A percentile compares a stretch with the other conserved stretches of the same genome.
Conservation (phyloP, 2,888 invertebrate genomes). For the Cheilosia variabilis region DNA sequence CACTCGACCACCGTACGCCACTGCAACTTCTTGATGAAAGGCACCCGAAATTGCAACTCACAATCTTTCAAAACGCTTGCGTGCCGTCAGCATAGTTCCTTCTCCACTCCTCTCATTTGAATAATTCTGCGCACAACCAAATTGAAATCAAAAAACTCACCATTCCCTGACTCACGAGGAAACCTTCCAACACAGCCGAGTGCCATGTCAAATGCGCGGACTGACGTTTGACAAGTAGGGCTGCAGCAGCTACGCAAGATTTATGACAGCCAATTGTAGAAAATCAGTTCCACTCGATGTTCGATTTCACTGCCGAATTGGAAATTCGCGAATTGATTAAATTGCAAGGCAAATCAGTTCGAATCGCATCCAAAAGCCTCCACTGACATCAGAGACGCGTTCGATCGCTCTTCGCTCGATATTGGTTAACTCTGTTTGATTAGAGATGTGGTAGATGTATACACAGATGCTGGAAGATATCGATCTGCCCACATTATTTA, state of each 20-base stretch:
- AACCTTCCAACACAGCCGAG: slow-evolving; percentile 15
- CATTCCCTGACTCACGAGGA: background rate
- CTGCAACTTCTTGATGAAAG: no score
- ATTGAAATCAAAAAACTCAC: background rate
- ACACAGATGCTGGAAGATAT: slow-evolving; percentile 63
- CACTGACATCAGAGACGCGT: background rate
- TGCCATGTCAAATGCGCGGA: slow-evolving; percentile 44
- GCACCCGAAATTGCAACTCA: no score
- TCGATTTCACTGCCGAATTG: slow-evolving; percentile 61
- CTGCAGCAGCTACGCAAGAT: slow-evolving; percentile 50
- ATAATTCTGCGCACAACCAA: background rate
- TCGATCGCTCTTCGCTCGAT: slow-evolving; percentile 20
- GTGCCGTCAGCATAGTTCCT: no score
- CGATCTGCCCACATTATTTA: slow-evolving; percentile 70
- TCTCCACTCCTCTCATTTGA: background rate
- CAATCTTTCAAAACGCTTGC: no score
- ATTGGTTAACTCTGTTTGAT: slow-evolving; percentile 46
- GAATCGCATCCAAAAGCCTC: background rate
- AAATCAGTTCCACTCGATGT: slow-evolving; percentile 27
- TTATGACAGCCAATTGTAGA: slow-evolving; percentile 63
- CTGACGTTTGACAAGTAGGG: slow-evolving; percentile 63
- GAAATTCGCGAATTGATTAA: slow-evolving; percentile 62
- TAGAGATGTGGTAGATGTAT: slow-evolving; percentile 51
- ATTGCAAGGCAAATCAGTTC: slow-evolving; percentile 58
- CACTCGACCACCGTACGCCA: no score